phyloP scores from a whole-genome alignment of 1,140 invertebrate genomes.

The Cydia amplana region DNA sequence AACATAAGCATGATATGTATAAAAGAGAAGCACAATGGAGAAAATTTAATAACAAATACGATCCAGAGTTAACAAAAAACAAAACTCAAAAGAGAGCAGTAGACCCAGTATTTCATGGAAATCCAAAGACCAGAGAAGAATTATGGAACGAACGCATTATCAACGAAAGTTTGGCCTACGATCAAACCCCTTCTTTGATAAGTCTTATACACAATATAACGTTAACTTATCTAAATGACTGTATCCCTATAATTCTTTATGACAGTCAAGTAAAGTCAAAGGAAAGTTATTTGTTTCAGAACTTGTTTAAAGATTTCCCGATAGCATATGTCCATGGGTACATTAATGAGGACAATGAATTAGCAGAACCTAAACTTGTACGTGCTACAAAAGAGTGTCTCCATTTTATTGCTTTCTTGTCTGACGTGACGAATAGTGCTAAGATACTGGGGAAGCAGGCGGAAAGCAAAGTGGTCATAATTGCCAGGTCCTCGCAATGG shows the following conservation, averaged over 20 bases:
- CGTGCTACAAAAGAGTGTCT: conserved; percentile 76
- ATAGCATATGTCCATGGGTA: conserved; percentile 81
- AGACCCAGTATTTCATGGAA: conserved; percentile 77
- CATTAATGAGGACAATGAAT: conserved; percentile 71
- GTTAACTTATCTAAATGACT: conserved; percentile 80
- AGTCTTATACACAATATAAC: conserved; percentile 80
- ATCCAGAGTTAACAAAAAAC: conserved; percentile 31
- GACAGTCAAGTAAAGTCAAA: conserved; percentile 79
- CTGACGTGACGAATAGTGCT: conserved; percentile 80
- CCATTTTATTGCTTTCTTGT: conserved; percentile 83
- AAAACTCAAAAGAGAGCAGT: conserved; percentile 54
- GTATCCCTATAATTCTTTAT: conserved; percentile 82
- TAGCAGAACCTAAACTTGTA: conserved; percentile 63
- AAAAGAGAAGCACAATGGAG: conserved; percentile 34
- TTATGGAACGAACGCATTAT: conserved; percentile 76
- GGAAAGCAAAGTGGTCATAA: conserved; percentile 81
- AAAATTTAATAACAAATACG: conserved; percentile 35
- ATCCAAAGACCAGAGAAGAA: conserved; percentile 80
- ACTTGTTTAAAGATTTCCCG: conserved; percentile 81
- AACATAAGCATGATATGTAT: background rate
- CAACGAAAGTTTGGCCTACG: conserved; percentile 59
- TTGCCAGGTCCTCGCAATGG: conserved; percentile 85
- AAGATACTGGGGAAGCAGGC: conserved; percentile 81
- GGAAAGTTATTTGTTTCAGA: conserved; percentile 79
- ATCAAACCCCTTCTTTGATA: conserved; percentile 80